Base-by-base conservation (phyloP, 2,888 invertebrate genomes). In the Biston betularia region DNA sequence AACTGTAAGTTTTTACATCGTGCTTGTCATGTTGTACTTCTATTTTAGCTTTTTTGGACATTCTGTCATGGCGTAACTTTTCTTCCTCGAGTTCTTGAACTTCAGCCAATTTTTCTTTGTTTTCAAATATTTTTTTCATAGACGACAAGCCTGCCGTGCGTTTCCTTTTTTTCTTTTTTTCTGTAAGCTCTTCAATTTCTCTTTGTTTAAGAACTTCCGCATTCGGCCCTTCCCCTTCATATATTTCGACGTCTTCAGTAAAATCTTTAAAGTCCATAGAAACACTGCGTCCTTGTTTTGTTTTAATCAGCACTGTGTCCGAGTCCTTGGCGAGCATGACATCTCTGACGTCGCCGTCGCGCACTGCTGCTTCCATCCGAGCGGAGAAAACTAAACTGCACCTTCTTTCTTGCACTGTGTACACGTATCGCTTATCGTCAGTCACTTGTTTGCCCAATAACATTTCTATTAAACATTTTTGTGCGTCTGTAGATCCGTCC, bases 311-410 rank as follows among this genome's bases (percentile, higher is more conserved):
- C 71, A 97, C 95, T 69, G 96, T 96, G 82, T 97, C 97, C 60
- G 96, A 95, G 81, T 96, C 96, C 78, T 96, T 96, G 5, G 97
- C 96, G 15, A 97, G 90, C 95, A 97, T 95, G 2, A 97, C 96
- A 79, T 97, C 97, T 65, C 95, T 94, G 42, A 97, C 96, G 75
- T 97, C 97, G 61, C 97, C 97, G 76, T 96, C 96, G 33, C 96
- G 93, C 56, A 97, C 96, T 5, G 97, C 97, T 11, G 96, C 95
- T 85, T 97, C 97, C 81, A 97, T 94, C 67, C 95, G 94, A 45
- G 96, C 96, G 6, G 96, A 95, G 76, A 97, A 95, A 50, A 97
- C 96, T 74, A 97, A 94, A 78, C 96, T 96, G 82, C 96, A 97
- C 83, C 95, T 94, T 79, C 96, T 95, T 77, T 97, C 97, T 76